Evolutionary conservation across 1,140 invertebrate species (phyloP).

Genomic region (Zaprionus taronus): DNA sequence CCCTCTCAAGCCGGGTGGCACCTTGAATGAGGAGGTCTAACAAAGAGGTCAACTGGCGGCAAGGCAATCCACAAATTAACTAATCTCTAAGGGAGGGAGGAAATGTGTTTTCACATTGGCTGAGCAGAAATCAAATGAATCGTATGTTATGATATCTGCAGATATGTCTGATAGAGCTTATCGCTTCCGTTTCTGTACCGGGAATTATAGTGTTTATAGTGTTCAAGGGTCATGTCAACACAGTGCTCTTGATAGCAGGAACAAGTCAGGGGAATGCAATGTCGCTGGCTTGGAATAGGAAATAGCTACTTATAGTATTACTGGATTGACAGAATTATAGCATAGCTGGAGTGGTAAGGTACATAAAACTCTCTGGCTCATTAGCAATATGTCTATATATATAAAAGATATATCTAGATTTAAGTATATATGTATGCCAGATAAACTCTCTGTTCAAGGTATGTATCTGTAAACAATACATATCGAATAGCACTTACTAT

Average conservation of each 20-base stretch:
- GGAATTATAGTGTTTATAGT: neutral
- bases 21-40: neutral
- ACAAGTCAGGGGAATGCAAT: constrained; percentile 1
- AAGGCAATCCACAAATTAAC: neutral
- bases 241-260: constrained; percentile 2
- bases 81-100: neutral
- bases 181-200: constrained; percentile 22
- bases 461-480: neutral
- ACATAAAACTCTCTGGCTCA: no score
- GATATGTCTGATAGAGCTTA: constrained; percentile 35
- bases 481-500: no score
- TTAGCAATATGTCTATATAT: no score
- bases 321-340: no score
- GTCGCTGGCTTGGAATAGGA: neutral
- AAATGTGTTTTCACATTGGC: neutral
- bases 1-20: neutral
- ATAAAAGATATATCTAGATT: no score
- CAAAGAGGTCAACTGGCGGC: neutral
- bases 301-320: no score
- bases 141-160: constrained; percentile 2
- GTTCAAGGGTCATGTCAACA: constrained; percentile 25
- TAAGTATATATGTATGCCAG: neutral
- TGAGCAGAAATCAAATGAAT: neutral
- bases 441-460: neutral
- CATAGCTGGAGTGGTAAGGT: no score